Evolutionary conservation across 2,888 invertebrate species (phyloP).

Genomic region (Sceliomorpha sp.): DNA sequence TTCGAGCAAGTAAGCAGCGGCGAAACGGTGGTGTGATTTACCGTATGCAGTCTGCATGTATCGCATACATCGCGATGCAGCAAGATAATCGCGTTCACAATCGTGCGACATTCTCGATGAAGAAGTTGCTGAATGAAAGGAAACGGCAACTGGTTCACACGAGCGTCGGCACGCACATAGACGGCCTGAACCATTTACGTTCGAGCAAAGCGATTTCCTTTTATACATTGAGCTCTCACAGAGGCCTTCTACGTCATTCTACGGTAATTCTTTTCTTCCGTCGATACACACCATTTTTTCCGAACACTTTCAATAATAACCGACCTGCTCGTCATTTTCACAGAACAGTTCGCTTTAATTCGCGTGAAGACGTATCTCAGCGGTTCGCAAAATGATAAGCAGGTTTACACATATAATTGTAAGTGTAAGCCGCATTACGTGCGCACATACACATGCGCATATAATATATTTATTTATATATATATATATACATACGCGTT

Average conservation of each 20-base stretch:
- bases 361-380: slow-evolving; percentile 18
- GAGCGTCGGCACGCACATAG: slow-evolving; percentile 66
- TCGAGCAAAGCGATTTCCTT: slow-evolving; percentile 74
- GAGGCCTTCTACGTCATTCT: slow-evolving; percentile 54
- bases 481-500: not conserved
- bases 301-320: slow-evolving; percentile 49
- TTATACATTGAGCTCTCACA: slow-evolving; percentile 71
- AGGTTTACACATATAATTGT: too few relatives aligned
- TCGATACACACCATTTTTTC: slow-evolving; percentile 52
- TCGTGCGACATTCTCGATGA: slow-evolving; percentile 75
- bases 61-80: slow-evolving; percentile 53
- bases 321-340: slow-evolving; percentile 39
- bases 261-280: slow-evolving; percentile 55
- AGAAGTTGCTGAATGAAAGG: slow-evolving; percentile 76
- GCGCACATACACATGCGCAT: too few relatives aligned
- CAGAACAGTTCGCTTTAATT: slow-evolving; percentile 26
- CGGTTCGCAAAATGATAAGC: not conserved
- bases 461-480: too few relatives aligned
- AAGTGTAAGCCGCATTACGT: too few relatives aligned
- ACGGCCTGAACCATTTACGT: slow-evolving; percentile 68
- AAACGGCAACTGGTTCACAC: slow-evolving; percentile 76
- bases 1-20: slow-evolving; percentile 34
- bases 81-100: slow-evolving; percentile 67
- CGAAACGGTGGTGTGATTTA: slow-evolving; percentile 54
- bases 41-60: slow-evolving; percentile 49